Conservation (phyloP, 2,113 vertebrate species). For the Irena cyanogastra region DNA sequence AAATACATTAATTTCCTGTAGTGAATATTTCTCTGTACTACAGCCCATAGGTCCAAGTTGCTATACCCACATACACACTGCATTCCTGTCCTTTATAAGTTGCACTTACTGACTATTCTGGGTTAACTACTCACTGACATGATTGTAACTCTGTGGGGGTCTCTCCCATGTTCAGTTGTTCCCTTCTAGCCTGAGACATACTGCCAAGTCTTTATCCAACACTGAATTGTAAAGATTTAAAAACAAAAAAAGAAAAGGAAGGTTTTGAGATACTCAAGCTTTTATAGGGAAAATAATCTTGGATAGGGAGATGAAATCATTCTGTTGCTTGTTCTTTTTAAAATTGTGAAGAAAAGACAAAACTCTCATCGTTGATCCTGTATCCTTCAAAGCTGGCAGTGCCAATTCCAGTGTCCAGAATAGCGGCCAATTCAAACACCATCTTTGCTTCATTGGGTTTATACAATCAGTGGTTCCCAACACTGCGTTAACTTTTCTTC, state of each 20-base stretch:
- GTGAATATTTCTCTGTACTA: neutral
- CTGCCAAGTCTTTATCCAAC: neutral
- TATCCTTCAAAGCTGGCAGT: neutral
- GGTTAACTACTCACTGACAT: neutral
- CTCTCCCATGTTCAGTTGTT: neutral
- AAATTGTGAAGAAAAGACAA: neutral
- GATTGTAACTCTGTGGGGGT: neutral
- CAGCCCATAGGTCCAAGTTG: neutral
- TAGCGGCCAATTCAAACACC: neutral
- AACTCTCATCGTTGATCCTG: neutral
- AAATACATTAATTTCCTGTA: slow-evolving; percentile 27
- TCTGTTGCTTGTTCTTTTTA: neutral
- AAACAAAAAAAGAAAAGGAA: neutral
- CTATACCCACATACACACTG: neutral
- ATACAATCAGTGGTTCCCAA: slow-evolving; percentile 86
- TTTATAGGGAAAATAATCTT: neutral
- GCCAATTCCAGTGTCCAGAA: neutral
- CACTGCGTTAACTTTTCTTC: slow-evolving; percentile 79
- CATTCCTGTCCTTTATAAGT: neutral
- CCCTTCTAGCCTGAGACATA: neutral
- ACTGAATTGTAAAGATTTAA: neutral
- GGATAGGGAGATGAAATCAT: neutral
- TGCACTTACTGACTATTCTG: neutral
- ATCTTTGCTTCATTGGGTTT: neutral
- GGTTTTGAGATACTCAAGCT: neutral